Base-by-base conservation (phyloP, 2,888 invertebrate species). In the Latheticus oryzae region DNA sequence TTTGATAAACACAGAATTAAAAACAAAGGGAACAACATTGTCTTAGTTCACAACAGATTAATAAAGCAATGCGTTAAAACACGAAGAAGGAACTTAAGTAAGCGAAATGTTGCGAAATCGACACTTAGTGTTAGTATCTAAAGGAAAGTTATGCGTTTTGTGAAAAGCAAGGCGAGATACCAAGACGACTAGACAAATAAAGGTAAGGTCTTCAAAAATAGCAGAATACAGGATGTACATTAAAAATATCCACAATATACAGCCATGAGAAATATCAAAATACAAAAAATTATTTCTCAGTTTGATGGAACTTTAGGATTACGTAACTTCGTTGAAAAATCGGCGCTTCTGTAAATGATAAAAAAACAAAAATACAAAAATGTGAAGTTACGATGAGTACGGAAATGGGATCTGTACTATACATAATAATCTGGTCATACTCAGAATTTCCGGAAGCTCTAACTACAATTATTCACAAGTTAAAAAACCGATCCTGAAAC, bases 211-310 rank as follows among this genome's bases (percentile, higher is more conserved):
- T 1, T 17, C 15, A 38, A 35, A 43, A 50, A 54, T 54, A 26
- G 38, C 54, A 42, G 61, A 56, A 48, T 50, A 30, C 59, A 37
- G 3, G 42, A 57, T 63, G 61, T 66, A 69, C 69, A 65, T 67
- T 69, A 72, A 73, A 71, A 69, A 69, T 71, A 71, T 72, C 73
- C 73, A 73, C 69, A 70, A 71, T 72, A 71, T 71, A 72, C 71
- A 72, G 69, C 69, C 69, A 62, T 32, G 71, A 72, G 72, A 73
- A 73, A 73, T 65, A 55, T 71, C 70, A 72, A 73, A 74, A 72
- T 64, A 56, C 58, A 60, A 50, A n/a, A 53, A 59, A 60, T 52
- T 67, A 68, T 72, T 71, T 73, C 72, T 73, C 73, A 59, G 63
- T 30, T 43, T 42, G 48, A 55, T 32, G 30, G 58, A n/a, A n/a